Percentiles rank a stretch among this genome's conserved stretches.
Evolutionary conservation across 2,888 invertebrate species (phyloP).

Genomic region (Drosophila borborema): DNA sequence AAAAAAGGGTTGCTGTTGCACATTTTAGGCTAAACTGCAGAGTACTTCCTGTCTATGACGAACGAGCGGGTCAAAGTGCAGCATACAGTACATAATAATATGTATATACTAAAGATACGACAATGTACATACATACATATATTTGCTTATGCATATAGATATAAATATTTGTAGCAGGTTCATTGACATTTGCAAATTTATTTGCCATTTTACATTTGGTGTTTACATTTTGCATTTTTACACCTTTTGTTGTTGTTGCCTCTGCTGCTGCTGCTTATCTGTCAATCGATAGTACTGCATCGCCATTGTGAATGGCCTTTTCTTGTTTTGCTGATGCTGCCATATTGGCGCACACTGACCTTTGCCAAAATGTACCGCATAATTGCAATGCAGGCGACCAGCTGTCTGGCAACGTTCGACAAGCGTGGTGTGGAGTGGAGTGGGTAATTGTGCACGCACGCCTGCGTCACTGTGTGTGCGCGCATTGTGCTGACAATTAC

Average conservation of each 20-base stretch:
- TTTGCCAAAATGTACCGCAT: constrained; percentile 46
- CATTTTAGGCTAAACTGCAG: constrained; percentile 55
- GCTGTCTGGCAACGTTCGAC: constrained; percentile 48
- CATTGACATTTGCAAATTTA: constrained; percentile 54
- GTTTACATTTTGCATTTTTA: constrained; percentile 49
- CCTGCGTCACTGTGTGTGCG: constrained; percentile 7
- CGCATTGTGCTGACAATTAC: constrained; percentile 41
- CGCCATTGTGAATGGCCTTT: constrained; percentile 33
- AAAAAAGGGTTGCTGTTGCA: constrained; percentile 45
- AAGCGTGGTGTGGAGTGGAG: background rate
- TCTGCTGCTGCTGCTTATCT: constrained; percentile 7
- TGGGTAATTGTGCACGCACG: constrained; percentile 17
- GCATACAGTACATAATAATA: background rate
- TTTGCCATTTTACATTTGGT: constrained; percentile 38
- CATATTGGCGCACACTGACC: constrained; percentile 41
- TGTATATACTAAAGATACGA: background rate
- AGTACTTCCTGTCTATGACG: constrained; percentile 35
- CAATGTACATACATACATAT: background rate
- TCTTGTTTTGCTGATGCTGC: constrained; percentile 21
- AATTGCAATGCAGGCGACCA: constrained; percentile 47
- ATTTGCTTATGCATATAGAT: background rate
- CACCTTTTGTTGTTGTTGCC: constrained; percentile 18
- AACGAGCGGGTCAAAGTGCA: constrained; percentile 10
- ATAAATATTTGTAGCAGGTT: constrained; percentile 31
- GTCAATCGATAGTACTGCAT: constrained; percentile 58